Evolutionary conservation across 30 jellyfish, hydroid and myxozoan species (phyloP).

Genomic region (Aurelia coerulea): DNA sequence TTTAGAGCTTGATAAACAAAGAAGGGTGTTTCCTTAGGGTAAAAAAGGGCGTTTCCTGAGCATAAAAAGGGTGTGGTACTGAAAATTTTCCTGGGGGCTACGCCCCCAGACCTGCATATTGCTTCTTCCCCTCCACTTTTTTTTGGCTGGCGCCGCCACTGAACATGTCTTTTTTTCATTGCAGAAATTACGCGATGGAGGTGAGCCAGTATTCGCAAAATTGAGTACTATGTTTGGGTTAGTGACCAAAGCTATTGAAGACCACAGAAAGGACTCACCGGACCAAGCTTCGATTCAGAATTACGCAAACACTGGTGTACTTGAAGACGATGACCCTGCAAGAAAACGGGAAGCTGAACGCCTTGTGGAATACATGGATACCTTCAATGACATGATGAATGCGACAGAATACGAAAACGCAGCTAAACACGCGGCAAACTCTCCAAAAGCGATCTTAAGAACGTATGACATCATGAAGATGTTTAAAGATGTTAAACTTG

Average conservation of each 20-base stretch:
- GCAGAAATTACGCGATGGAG: neutral
- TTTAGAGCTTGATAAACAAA: too few relatives aligned
- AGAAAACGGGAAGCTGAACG: slow-evolving; percentile 49
- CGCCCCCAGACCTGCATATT: too few relatives aligned
- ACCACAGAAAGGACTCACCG: slow-evolving; percentile 43
- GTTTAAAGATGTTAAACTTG: slow-evolving; percentile 46
- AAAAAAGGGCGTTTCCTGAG: too few relatives aligned
- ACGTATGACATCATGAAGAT: slow-evolving; percentile 50
- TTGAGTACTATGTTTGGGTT: slow-evolving; percentile 20
- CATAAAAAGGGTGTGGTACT: too few relatives aligned
- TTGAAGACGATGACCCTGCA: slow-evolving; percentile 79
- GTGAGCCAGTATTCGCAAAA: neutral
- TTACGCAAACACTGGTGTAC: slow-evolving; percentile 31
- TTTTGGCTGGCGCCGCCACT: too few relatives aligned
- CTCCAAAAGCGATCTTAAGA: slow-evolving; percentile 78
- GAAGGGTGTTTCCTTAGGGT: too few relatives aligned
- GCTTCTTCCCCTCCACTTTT: too few relatives aligned
- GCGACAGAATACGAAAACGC: slow-evolving; percentile 72
- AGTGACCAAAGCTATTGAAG: slow-evolving; percentile 46
- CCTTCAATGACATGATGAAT: slow-evolving; percentile 57
- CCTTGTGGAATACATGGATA: slow-evolving; percentile 51
- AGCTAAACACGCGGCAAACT: slow-evolving; percentile 81
- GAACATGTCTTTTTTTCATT: neutral
- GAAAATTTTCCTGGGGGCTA: too few relatives aligned
- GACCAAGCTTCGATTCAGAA: slow-evolving; percentile 23